A percentile compares a stretch with the other conserved stretches of the same genome.
Evolutionary conservation across 2,113 vertebrate genomes (phyloP).

Genomic region (Cephalopterus ornatus): DNA sequence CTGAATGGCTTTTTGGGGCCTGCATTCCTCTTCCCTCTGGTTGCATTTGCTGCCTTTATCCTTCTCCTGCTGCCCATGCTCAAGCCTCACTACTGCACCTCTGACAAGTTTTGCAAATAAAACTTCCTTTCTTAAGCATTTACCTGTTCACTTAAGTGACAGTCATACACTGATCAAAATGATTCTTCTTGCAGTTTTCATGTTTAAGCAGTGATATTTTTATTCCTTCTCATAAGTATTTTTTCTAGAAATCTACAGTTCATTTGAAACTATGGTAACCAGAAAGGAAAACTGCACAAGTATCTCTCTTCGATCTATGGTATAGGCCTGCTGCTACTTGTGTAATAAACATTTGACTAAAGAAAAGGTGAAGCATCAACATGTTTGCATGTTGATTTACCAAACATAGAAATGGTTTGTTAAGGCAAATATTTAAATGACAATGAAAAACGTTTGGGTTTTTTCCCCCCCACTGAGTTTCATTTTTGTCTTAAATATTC

Average conservation of each 20-base stretch:
- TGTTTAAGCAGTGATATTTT: constrained; percentile 29
- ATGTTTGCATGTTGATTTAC: neutral
- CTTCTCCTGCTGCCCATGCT: neutral
- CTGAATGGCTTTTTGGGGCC: neutral
- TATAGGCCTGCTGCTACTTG: neutral
- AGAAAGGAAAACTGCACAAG: neutral
- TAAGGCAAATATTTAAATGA: neutral
- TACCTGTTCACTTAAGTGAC: neutral
- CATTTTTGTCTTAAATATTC: neutral
- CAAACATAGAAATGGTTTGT: neutral
- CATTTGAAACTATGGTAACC: constrained; percentile 58
- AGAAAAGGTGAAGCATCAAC: neutral
- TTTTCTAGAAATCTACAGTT: constrained; percentile 33
- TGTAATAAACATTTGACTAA: neutral
- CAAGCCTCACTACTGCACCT: neutral
- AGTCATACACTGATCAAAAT: neutral
- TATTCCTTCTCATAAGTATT: constrained; percentile 24
- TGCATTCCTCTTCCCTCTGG: neutral
- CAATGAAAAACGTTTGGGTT: neutral
- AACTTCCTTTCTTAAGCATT: neutral
- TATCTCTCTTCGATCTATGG: neutral
- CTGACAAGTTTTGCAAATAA: neutral
- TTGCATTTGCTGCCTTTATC: neutral
- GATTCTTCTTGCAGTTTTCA: neutral
- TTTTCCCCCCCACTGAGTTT: neutral